Evolutionary conservation across 30 jellyfish, hydroid and myxozoan species (phyloP).

Genomic region (Chironex yamaguchii): DNA sequence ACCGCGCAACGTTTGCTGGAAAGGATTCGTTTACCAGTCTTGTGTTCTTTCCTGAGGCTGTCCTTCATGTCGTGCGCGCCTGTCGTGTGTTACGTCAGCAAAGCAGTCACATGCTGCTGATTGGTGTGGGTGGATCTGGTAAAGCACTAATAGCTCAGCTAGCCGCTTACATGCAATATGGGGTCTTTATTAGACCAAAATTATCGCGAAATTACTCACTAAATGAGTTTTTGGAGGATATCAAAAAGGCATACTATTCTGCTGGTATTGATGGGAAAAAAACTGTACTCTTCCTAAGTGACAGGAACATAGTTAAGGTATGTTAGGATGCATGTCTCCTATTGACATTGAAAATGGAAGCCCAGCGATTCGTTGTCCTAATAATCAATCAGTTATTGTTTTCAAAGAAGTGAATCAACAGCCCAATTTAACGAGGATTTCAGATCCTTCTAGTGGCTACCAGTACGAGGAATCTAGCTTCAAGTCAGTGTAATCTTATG

Average conservation of each 20-base stretch:
- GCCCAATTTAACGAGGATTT: no score
- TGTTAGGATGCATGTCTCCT: no score
- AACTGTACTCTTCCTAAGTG: slow-evolving; percentile 73
- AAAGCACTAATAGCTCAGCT: slow-evolving; percentile 77
- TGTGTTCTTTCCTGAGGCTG: slow-evolving; percentile 77
- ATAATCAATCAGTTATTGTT: no score
- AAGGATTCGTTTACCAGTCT: slow-evolving; percentile 38
- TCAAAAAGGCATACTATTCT: slow-evolving; percentile 33
- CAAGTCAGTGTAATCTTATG: no score
- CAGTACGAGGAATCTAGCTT: no score
- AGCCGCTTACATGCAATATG: slow-evolving; percentile 82
- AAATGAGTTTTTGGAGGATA: slow-evolving; percentile 79
- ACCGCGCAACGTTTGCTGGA: slow-evolving; percentile 84
- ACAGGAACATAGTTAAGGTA: slow-evolving; percentile 77
- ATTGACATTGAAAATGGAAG: no score
- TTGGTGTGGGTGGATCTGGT: slow-evolving; percentile 95
- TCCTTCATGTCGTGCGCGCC: slow-evolving; percentile 84
- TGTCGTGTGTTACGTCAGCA: slow-evolving; percentile 79
- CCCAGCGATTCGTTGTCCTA: no score
- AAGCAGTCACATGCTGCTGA: slow-evolving; percentile 82
- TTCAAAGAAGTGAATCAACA: no score
- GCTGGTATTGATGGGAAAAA: slow-evolving; percentile 79
- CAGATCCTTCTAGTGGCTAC: no score
- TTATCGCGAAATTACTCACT: slow-evolving; percentile 49
- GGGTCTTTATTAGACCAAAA: slow-evolving; percentile 72